phyloP scores from a whole-genome alignment of 2,797 vertebrate species.

The Pantherophis alleghaniensis region DNA sequence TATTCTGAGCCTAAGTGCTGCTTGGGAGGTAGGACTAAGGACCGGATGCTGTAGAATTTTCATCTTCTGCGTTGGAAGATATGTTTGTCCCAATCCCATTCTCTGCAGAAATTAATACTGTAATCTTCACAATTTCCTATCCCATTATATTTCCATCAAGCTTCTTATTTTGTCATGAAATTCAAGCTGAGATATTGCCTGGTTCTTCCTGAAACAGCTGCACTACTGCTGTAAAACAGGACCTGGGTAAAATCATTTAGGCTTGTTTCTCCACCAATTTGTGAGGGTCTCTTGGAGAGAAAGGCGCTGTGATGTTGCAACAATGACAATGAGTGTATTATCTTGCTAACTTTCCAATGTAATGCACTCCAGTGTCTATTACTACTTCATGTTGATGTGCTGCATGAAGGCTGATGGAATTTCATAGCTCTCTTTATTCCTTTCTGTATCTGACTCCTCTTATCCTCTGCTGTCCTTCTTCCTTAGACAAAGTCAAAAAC shows the following conservation, averaged over 20 bases:
- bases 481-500: not conserved
- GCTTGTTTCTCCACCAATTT: not conserved
- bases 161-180: not conserved
- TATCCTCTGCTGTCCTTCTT: not conserved
- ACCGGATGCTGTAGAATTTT: not conserved
- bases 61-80: not conserved
- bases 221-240: not conserved
- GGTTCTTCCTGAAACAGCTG: not conserved
- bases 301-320: not conserved
- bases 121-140: not conserved
- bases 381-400: not conserved
- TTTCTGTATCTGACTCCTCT: not conserved
- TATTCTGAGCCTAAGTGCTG: not conserved
- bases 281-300: not conserved
- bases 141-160: not conserved
- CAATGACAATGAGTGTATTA: not conserved
- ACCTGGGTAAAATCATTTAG: not conserved
- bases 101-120: not conserved
- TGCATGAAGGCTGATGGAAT: accelerated
- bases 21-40: not conserved
- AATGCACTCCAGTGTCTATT: not conserved
- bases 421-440: not conserved
- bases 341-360: not conserved
- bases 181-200: not conserved
- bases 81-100: not conserved